phyloP scores from a whole-genome alignment of 1,140 invertebrate genomes.

The Pinna nobilis region DNA sequence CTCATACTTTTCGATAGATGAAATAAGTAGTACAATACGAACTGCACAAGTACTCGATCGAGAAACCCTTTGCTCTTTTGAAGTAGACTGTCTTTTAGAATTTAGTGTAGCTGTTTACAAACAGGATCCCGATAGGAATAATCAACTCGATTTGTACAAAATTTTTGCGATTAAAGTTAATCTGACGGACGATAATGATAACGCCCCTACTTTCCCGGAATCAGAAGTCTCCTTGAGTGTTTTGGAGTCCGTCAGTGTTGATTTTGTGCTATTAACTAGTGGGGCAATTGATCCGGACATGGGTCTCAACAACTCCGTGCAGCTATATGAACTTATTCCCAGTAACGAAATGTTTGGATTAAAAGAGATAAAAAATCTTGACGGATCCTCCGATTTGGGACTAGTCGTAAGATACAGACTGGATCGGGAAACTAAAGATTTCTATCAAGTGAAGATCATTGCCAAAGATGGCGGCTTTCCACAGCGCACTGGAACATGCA shows the following conservation, averaged over 20 bases:
- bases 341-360: conserved; percentile 62
- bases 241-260: conserved; percentile 73
- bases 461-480: conserved; percentile 95
- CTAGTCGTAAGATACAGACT: conserved; percentile 73
- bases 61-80: conserved; percentile 55
- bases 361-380: conserved; percentile 50
- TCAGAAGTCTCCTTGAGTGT: conserved; percentile 52
- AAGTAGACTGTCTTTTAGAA: conserved; percentile 47
- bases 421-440: conserved; percentile 92
- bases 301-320: conserved; percentile 78
- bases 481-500: conserved; percentile 90
- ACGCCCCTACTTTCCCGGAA: conserved; percentile 85
- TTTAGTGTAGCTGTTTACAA: conserved; percentile 64
- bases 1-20: conserved; percentile 59
- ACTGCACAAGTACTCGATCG: conserved; percentile 58
- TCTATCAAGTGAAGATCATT: conserved; percentile 89
- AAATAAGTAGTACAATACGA: conserved; percentile 58
- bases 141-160: conserved; percentile 53
- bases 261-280: conserved; percentile 82
- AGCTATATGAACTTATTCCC: conserved; percentile 61
- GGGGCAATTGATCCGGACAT: conserved; percentile 74
- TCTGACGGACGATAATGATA: conserved; percentile 90
- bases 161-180: conserved; percentile 67
- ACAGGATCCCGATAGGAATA: conserved; percentile 38
- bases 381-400: conserved; percentile 58